phyloP scores from a whole-genome alignment of 2,113 vertebrate species.

The Aplodontia rufa region DNA sequence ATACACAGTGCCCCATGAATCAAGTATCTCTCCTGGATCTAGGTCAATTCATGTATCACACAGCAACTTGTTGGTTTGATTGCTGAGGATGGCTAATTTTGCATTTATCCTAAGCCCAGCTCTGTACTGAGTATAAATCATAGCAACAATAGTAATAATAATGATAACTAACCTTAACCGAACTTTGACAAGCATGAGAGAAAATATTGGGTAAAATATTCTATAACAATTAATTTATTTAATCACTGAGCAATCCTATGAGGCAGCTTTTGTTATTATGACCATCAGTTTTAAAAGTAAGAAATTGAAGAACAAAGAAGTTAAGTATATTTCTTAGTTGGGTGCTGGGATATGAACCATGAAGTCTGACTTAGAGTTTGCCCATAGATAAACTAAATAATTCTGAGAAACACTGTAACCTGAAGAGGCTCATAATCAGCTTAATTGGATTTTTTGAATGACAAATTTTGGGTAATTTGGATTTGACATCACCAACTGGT shows the following conservation, averaged over 20 bases:
- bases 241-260: background rate
- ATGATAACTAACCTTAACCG: background rate
- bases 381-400: background rate
- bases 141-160: background rate
- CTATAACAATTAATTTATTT: background rate
- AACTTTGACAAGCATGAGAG: background rate
- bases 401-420: background rate
- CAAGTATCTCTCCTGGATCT: background rate
- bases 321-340: background rate
- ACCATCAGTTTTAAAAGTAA: background rate
- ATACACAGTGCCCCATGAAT: background rate
- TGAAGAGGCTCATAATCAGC: background rate
- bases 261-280: background rate
- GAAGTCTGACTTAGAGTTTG: background rate
- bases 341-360: background rate
- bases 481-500: background rate
- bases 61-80: background rate
- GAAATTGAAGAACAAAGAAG: background rate
- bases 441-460: background rate
- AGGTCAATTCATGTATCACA: background rate
- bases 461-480: background rate
- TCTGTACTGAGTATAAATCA: background rate
- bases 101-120: background rate
- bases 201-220: background rate
- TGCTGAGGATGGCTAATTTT: background rate